These are phyloP conservation scores for Homarus gammarus DNA, from an alignment of 2,888 invertebrate species.

Conservation along the genomic window DNA sequence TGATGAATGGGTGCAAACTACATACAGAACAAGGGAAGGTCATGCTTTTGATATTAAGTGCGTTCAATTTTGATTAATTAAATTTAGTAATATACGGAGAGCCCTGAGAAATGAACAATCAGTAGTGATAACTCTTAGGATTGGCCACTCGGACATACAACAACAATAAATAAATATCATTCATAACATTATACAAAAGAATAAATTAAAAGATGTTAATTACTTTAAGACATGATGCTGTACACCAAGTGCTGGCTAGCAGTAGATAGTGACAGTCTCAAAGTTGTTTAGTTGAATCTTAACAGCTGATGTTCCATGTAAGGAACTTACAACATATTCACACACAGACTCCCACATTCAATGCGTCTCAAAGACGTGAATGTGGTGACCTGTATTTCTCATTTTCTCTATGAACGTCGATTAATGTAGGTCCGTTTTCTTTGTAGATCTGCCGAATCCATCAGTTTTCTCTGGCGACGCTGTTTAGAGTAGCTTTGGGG, in stretches of 20 bases:
- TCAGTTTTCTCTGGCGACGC: not conserved
- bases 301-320: conserved; percentile 10
- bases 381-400: conserved; percentile 10
- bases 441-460: conserved; percentile 4
- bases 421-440: not conserved
- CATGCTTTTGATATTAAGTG: not conserved
- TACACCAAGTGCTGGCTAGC: conserved; percentile 45
- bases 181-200: conserved; percentile 51
- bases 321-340: conserved; percentile 5
- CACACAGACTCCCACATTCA: conserved; percentile 17
- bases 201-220: conserved; percentile 29
- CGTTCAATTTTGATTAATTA: not conserved
- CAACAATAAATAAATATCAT: conserved; percentile 61
- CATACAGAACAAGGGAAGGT: not conserved
- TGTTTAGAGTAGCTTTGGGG: conserved; percentile 65
- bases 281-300: conserved; percentile 5
- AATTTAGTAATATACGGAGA: not conserved
- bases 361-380: not conserved
- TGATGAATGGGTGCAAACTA: not conserved
- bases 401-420: conserved; percentile 20
- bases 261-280: conserved; percentile 23
- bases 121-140: conserved; percentile 18
- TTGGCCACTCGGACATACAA: conserved; percentile 43
- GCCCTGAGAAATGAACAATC: conserved; percentile 55
- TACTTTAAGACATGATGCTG: not conserved